Base-by-base conservation (phyloP, 2,888 invertebrate species). In the Apoda limacodes region DNA sequence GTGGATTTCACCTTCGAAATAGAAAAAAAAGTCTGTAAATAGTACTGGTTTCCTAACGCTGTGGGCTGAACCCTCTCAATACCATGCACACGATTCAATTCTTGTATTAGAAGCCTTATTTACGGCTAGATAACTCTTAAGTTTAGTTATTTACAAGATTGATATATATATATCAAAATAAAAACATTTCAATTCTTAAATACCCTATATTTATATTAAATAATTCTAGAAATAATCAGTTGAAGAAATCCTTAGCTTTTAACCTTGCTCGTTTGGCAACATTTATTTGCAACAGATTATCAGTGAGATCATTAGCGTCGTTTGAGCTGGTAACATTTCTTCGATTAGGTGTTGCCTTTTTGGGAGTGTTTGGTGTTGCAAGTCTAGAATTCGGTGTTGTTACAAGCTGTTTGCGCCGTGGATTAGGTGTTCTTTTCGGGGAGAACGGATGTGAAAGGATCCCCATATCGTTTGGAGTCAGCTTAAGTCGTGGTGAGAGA, bases 241-340 rank as follows among this genome's bases (percentile, higher is more conserved):
- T 48, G 25, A 78, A 95, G 88, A 93, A 95, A 65, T 95, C 95
- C 1, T 91, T 71, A 1, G 95, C 95, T 61, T 85, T 87, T 46
- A 89, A 85, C 43, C 92, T 76, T 39, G 87, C 85, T 43, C 93
- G 81, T 50, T 87, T 88, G 3, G 89, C 88, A 6, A 90, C 80
- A 48, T 85, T 85, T 40, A 95, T 87, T 51, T 93, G 89, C 29
- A 96, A 74, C 37, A 96, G 80, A 72, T 95, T 91, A 61, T 95
- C 95, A 0, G 95, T 96, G 7, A 91, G 72, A 37, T 82, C 76
- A 32, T 81, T 67, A 37, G 81, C 71, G 30, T 70, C 71, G 34
- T 43, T 11, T 9, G 25, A 9, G 27, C 13, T 9, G 22, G 30
- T 5, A 26, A 5, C 15, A 20, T 32, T 20, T 17, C 30, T 28